Evolutionary conservation across 2,888 invertebrate species (phyloP).

Genomic region (Hedychridium roseum): DNA sequence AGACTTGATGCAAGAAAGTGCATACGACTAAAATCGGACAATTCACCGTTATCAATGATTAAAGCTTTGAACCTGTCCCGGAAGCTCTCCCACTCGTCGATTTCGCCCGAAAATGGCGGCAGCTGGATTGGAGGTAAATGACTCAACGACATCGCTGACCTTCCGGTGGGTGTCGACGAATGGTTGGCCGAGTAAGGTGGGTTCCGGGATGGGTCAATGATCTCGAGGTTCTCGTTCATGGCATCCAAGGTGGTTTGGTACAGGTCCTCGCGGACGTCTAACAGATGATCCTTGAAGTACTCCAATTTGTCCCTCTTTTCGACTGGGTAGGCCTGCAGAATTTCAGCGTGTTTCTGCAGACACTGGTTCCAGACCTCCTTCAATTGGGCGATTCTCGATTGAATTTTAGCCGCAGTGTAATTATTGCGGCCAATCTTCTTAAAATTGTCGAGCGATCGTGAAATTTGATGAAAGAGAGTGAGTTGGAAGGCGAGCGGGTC

Average conservation of each 20-base stretch:
- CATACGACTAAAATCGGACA: neutral
- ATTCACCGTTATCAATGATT: neutral
- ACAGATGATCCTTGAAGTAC: neutral
- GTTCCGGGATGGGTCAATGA: neutral
- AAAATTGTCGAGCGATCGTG: no score
- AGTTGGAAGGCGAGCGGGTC: no score
- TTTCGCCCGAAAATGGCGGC: neutral
- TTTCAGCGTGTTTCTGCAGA: neutral
- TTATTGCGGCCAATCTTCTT: slow-evolving; percentile 1
- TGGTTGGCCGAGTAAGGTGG: no score
- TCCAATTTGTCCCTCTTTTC: neutral
- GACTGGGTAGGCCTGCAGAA: neutral
- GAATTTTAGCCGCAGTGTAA: neutral
- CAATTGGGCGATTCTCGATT: neutral
- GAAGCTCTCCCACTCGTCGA: neutral
- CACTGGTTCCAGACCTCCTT: neutral
- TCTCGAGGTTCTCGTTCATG: neutral
- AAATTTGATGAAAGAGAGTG: no score
- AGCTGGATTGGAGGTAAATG: neutral
- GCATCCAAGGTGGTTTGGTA: neutral
- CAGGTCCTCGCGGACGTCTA: neutral
- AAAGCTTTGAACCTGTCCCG: neutral
- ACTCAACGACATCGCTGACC: neutral
- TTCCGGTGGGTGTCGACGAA: no score
- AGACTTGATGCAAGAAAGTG: neutral